These are phyloP conservation scores for Hyposoter dolosus DNA, from an alignment of 2,888 invertebrate genomes.

Conservation along the genomic window DNA sequence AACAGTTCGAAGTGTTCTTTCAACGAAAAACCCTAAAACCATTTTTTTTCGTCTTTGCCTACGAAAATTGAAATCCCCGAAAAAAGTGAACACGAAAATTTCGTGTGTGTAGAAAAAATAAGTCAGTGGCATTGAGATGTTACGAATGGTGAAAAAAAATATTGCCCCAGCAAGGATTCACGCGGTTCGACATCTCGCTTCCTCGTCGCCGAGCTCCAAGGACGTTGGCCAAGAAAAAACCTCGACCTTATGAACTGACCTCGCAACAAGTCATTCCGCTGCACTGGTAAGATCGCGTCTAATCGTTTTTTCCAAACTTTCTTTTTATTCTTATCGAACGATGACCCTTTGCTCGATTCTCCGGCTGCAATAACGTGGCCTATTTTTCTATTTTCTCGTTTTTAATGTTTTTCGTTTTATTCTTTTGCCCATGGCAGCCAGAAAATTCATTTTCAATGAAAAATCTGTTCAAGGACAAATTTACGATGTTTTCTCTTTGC, in stretches of 20 bases:
- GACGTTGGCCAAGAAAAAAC: constrained; percentile 32
- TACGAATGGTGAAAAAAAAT: constrained; percentile 48
- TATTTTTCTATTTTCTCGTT: neutral
- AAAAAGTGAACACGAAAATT: neutral
- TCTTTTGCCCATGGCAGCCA: neutral
- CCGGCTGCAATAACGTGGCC: neutral
- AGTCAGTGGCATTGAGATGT: constrained; percentile 52
- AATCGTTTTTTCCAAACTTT: neutral
- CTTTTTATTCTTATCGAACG: neutral
- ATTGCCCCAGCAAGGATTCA: constrained; percentile 50
- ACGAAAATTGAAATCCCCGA: neutral
- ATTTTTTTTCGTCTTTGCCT: neutral
- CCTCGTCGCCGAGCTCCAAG: constrained; percentile 20
- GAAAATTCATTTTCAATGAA: neutral
- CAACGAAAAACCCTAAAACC: neutral
- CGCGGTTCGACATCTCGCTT: constrained; percentile 36
- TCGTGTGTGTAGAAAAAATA: neutral
- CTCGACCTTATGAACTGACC: constrained; percentile 42
- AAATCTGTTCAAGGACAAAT: neutral
- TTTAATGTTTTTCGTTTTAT: neutral
- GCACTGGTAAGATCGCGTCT: constrained; percentile 44
- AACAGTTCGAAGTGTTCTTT: neutral
- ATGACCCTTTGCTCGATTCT: neutral
- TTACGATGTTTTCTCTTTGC: neutral
- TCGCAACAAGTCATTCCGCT: neutral